phyloP scores from a whole-genome alignment of 2,888 invertebrate genomes.

The Pelosia muscerda region DNA sequence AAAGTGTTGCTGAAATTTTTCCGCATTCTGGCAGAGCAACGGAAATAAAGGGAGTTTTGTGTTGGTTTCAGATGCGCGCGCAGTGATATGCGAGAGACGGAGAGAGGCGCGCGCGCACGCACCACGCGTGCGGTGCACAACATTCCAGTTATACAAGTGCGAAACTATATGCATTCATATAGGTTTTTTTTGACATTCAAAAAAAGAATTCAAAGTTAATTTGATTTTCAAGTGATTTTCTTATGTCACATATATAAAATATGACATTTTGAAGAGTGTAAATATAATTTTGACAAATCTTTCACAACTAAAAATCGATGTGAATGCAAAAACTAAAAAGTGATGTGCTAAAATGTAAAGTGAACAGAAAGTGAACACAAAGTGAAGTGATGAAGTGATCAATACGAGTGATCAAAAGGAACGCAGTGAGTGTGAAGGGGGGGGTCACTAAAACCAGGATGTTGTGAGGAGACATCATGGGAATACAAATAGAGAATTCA shows the following conservation, averaged over 20 bases:
- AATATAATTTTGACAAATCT: constrained; percentile 12
- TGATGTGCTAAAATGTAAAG: constrained; percentile 35
- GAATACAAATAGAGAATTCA: constrained; percentile 83
- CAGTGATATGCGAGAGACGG: constrained; percentile 65
- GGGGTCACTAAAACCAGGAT: constrained; percentile 45
- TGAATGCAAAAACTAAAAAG: constrained; percentile 46
- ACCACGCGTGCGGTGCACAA: constrained; percentile 44
- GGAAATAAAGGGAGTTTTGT: constrained; percentile 53
- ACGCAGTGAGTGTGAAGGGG: constrained; percentile 33
- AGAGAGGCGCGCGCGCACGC: constrained; percentile 53
- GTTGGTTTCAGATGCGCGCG: constrained; percentile 61
- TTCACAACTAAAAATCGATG: constrained; percentile 41
- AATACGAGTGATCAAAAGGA: constrained; percentile 41
- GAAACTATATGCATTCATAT: constrained; percentile 44
- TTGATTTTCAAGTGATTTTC: background rate
- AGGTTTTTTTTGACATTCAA: constrained; percentile 30
- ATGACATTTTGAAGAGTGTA: background rate
- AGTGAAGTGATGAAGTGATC: constrained; percentile 49
- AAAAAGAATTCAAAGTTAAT: background rate
- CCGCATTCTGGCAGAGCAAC: constrained; percentile 47
- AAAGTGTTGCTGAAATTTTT: constrained; percentile 30
- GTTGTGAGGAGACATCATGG: constrained; percentile 72
- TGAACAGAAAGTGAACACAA: constrained; percentile 32
- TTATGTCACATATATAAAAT: background rate
- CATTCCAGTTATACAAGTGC: constrained; percentile 49